A percentile compares a stretch with the other conserved stretches of the same genome.
These are phyloP conservation scores for Acleris emargana DNA, from an alignment of 2,888 invertebrate genomes.

Conservation along the genomic window DNA sequence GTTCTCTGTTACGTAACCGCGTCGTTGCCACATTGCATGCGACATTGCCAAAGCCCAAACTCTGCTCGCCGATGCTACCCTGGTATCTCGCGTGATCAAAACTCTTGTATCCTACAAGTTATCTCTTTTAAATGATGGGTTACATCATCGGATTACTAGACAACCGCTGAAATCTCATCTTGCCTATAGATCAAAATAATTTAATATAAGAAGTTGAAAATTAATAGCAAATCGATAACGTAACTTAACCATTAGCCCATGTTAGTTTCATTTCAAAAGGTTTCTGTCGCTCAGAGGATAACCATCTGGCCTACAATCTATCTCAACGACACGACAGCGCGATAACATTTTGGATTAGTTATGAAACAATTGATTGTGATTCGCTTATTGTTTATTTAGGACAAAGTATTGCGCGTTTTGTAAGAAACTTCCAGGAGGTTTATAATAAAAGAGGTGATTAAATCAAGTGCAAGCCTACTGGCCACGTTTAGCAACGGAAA, in stretches of 20 bases:
- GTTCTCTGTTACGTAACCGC: conserved; percentile 69
- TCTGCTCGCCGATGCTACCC: conserved; percentile 60
- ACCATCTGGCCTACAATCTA: conserved; percentile 26
- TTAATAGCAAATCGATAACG: conserved; percentile 10
- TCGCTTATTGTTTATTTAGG: conserved; percentile 27
- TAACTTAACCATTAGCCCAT: conserved; percentile 3
- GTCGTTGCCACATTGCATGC: conserved; percentile 72
- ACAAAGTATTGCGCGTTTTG: neutral
- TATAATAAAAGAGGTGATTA: neutral
- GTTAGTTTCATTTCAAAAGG: conserved; percentile 28
- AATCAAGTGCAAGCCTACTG: neutral
- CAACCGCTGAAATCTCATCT: no score
- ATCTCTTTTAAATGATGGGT: neutral
- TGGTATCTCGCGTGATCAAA: conserved; percentile 56
- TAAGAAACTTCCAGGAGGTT: neutral
- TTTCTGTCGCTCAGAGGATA: conserved; percentile 14
- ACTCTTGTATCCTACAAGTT: conserved; percentile 23
- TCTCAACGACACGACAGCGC: conserved; percentile 9
- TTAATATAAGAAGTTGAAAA: no score
- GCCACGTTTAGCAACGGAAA: neutral
- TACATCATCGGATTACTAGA: conserved; percentile 2
- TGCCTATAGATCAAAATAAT: no score
- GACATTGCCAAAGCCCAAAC: conserved; percentile 73
- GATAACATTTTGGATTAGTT: conserved; percentile 26
- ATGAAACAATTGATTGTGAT: conserved; percentile 26